Base-by-base conservation (phyloP, 1,140 invertebrate species). In the Parasteatoda tepidariorum region DNA sequence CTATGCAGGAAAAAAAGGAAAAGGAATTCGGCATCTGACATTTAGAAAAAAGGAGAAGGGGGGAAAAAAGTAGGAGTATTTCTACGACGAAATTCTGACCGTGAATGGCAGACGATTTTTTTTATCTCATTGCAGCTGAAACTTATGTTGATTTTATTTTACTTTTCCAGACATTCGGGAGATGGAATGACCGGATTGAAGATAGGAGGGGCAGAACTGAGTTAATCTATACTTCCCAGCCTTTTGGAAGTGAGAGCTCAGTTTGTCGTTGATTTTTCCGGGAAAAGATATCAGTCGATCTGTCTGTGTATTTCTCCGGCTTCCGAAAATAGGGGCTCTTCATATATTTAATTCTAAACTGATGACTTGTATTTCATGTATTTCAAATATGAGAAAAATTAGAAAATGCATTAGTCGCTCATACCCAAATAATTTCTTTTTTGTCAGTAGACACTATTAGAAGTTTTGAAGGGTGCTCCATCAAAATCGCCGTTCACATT, bases 141-240 rank as follows among this genome's bases (percentile, higher is more conserved):
- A 41, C 38, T n/a, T 66, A 26, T 38, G 31, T 75, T 75, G 34
- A 61, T 62, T 62, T 75, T 62, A 62, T 61, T 75, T 62, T 41
- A 38, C 24, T 75, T 62, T 26, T 41, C 4, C 9, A 28, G 73
- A 75, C 41, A 75, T 75, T 61, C 55, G 33, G 33, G 24, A n/a
- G 57, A 61, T 62, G 33, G 55, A 66, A 26, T 11, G 4, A 7
- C 2, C 3, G n/a, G 24, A 59, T 26, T 59, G n/a, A 22, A 6
- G 0, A 7, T 22, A 13, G 38, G 38, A 4, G 38, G 4, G 2
- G 38, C 9, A 48, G 38, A 48, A 48, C 9, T 48, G 22, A 68
- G 66, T 41, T 34, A 68, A 68, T 68, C 66, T 68, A 34, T 68
- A 68, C 41, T 68, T 68, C 66, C 38, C 66, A 41, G 66, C 1